Percentiles rank a stretch among this genome's conserved stretches.
phyloP scores from a whole-genome alignment of 2,797 vertebrate species.

The Melopsittacus undulatus region DNA sequence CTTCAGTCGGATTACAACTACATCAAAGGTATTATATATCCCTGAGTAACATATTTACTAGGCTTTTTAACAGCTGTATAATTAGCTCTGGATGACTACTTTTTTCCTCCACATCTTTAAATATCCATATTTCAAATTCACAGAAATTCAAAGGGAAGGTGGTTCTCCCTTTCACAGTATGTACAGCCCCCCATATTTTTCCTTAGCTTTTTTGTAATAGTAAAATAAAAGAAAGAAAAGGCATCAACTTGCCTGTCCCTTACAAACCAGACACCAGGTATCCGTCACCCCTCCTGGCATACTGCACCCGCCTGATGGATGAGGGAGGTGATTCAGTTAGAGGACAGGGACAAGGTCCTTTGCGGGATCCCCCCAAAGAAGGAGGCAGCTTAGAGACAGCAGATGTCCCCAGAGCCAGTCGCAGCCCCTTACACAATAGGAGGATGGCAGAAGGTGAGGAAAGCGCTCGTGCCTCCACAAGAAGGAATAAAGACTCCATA shows the following conservation, averaged over 20 bases:
- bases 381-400: conserved; percentile 22
- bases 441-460: conserved; percentile 69
- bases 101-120: conserved; percentile 65
- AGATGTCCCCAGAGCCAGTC: conserved; percentile 43
- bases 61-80: conserved; percentile 75
- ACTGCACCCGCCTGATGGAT: background rate
- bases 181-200: background rate
- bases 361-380: background rate
- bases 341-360: background rate
- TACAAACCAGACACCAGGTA: background rate
- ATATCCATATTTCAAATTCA: conserved; percentile 63
- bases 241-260: background rate
- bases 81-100: conserved; percentile 71
- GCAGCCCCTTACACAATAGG: background rate
- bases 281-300: background rate
- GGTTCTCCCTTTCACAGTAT: background rate
- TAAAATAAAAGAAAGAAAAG: background rate
- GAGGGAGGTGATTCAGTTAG: background rate
- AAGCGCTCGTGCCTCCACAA: conserved; percentile 75
- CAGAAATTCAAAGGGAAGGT: conserved; percentile 40
- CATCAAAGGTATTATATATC: conserved; percentile 78
- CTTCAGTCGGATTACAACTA: conserved; percentile 75
- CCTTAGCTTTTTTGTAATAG: background rate
- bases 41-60: conserved; percentile 75
- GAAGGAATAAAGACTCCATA: conserved; percentile 76